Conservation (phyloP, 53 echinoderm and acorn worm genomes). For the Zoroaster sp. region DNA sequence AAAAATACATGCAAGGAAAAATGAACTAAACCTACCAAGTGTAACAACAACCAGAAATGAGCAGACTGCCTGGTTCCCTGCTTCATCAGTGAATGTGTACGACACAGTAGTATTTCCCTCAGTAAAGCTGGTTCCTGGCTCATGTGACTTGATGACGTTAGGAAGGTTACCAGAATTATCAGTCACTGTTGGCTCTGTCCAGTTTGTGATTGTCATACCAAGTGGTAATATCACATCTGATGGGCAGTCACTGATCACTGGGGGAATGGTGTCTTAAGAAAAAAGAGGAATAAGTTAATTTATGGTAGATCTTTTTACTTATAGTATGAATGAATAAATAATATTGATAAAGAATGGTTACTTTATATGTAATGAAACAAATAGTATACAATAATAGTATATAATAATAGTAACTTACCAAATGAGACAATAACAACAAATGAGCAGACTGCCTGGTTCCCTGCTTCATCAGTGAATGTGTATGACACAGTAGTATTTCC, state of each 20-base stretch:
- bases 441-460: constrained; percentile 40
- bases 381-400: too few relatives aligned
- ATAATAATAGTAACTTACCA: background rate
- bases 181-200: constrained; percentile 65
- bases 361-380: too few relatives aligned
- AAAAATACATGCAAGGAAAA: background rate
- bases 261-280: background rate
- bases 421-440: constrained; percentile 7
- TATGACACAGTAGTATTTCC: constrained; percentile 53
- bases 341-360: too few relatives aligned
- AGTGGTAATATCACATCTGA: constrained; percentile 39
- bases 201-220: constrained; percentile 37
- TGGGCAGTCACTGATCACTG: constrained; percentile 50
- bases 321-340: too few relatives aligned
- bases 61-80: constrained; percentile 60
- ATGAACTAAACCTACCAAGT: constrained; percentile 16
- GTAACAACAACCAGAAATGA: constrained; percentile 40
- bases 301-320: background rate
- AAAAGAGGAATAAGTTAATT: background rate
- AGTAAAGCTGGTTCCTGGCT: constrained; percentile 45
- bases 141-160: background rate
- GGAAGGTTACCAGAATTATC: constrained; percentile 68
- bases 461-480: constrained; percentile 61
- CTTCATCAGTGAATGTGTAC: constrained; percentile 71
- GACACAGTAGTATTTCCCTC: constrained; percentile 54